Conservation (phyloP, 2,888 invertebrate genomes). For the Macrophya annulata region DNA sequence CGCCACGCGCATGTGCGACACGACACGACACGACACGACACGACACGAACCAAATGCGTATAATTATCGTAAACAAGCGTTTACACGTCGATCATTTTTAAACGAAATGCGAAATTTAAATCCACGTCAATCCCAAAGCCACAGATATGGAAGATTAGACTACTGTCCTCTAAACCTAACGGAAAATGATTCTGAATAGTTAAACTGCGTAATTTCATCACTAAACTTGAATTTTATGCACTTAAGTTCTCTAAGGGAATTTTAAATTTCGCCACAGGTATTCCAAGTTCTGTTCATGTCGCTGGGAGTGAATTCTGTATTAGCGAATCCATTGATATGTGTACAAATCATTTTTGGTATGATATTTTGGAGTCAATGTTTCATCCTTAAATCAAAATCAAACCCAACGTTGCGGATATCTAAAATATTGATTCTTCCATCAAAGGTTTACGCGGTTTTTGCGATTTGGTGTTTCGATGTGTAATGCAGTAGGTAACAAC, state of each 20-base stretch:
- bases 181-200: no score
- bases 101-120: background rate
- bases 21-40: background rate
- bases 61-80: background rate
- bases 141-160: background rate
- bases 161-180: background rate
- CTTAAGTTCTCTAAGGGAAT: background rate
- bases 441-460: background rate
- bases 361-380: background rate
- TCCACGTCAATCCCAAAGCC: background rate
- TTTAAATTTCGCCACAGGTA: background rate
- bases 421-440: background rate
- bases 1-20: conserved; percentile 10
- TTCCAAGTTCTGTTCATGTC: background rate
- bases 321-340: background rate
- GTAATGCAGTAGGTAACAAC: no score
- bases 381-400: background rate
- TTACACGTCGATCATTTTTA: background rate
- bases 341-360: background rate
- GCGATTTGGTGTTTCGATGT: background rate
- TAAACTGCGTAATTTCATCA: no score
- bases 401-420: background rate
- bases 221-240: background rate
- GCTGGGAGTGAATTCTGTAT: background rate
- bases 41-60: background rate